Evolutionary conservation across 2,888 invertebrate species (phyloP).

Genomic region (Dione vanillae): DNA sequence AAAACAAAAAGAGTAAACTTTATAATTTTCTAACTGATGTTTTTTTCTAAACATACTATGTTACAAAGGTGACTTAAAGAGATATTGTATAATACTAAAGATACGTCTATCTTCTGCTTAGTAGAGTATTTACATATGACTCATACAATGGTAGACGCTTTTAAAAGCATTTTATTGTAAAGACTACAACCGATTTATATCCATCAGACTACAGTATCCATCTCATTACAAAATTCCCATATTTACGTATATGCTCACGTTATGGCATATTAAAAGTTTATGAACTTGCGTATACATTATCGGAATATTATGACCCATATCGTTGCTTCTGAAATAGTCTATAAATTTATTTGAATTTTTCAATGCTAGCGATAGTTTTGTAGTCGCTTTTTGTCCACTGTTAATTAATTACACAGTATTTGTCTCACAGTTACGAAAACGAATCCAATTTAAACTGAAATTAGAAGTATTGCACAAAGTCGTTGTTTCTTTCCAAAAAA

Average conservation of each 20-base stretch:
- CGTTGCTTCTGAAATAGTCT: conserved; percentile 47
- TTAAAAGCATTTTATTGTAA: conserved; percentile 8
- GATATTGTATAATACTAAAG: neutral
- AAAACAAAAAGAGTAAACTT: neutral
- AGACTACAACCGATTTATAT: conserved; percentile 10
- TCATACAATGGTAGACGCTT: neutral
- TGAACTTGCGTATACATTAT: conserved; percentile 52
- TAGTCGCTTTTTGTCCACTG: neutral
- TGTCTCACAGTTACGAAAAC: neutral
- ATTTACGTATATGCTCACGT: conserved; percentile 24
- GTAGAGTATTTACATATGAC: neutral
- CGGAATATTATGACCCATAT: conserved; percentile 55
- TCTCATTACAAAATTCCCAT: conserved; percentile 8
- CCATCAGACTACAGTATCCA: neutral
- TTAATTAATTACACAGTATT: neutral
- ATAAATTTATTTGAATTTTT: neutral
- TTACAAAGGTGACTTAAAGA: neutral
- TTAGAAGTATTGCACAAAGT: conserved; percentile 10
- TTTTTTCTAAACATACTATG: neutral
- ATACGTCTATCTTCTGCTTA: neutral
- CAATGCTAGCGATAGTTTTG: neutral
- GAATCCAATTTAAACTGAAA: conserved; percentile 5
- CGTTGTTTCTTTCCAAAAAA: conserved; percentile 1
- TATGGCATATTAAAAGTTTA: conserved; percentile 51
- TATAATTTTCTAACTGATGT: neutral